phyloP scores from a whole-genome alignment of 2,113 vertebrate species.

The Pyxicephalus adspersus region DNA sequence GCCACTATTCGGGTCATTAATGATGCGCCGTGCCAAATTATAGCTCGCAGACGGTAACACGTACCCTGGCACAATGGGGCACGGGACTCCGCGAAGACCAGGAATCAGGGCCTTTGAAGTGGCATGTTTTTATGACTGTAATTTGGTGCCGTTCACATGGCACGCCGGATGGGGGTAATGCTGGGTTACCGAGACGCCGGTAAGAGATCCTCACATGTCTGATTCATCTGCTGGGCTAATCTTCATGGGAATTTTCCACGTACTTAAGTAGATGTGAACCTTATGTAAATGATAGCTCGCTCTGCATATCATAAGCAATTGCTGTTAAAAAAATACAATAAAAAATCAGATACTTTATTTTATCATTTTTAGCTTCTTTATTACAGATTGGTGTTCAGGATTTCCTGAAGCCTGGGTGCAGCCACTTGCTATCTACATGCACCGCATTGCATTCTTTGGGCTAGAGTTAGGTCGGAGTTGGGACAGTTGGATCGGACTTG shows the following conservation, averaged over 20 bases:
- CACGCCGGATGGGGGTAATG: constrained; percentile 50
- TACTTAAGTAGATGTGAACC: background rate
- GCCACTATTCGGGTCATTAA: constrained; percentile 94
- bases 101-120: constrained; percentile 74
- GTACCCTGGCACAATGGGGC: constrained; percentile 81
- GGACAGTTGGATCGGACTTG: too few species aligned
- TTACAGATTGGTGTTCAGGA: too few species aligned
- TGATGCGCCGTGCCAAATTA: constrained; percentile 88
- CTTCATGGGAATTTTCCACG: background rate
- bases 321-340: too few species aligned
- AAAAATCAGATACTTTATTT: too few species aligned
- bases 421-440: too few species aligned
- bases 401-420: too few species aligned
- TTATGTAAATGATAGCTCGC: too few species aligned
- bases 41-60: constrained; percentile 85
- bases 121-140: constrained; percentile 77
- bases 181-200: constrained; percentile 16
- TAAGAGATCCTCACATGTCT: background rate
- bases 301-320: too few species aligned
- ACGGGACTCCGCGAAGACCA: constrained; percentile 75
- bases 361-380: too few species aligned
- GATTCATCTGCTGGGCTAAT: background rate
- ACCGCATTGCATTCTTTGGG: too few species aligned
- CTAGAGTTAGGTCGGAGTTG: too few species aligned
- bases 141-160: constrained; percentile 73